Conservation (phyloP, 1,140 invertebrate genomes). For the Pseudomyrmex sp. region DNA sequence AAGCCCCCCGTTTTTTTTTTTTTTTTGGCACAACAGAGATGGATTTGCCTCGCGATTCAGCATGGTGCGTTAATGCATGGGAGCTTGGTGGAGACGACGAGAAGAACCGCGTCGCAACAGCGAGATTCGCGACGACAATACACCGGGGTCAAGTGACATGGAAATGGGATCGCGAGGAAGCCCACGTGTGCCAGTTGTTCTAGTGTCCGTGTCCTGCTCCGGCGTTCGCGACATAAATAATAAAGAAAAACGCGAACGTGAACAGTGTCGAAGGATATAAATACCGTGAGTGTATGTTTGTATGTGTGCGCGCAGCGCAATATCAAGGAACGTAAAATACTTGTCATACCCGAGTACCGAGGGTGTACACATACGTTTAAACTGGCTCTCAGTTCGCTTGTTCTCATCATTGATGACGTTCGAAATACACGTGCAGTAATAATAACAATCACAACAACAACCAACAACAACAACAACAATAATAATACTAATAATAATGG, state of each 20-base stretch:
- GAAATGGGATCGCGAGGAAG: conserved; percentile 34
- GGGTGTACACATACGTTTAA: neutral
- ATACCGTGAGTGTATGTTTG: neutral
- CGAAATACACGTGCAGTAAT: neutral
- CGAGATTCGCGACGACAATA: conserved; percentile 3
- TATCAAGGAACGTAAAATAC: neutral
- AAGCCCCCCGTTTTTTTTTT: too few relatives aligned
- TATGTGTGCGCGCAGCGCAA: neutral
- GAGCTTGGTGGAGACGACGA: conserved; percentile 2
- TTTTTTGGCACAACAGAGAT: neutral
- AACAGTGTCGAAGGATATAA: neutral
- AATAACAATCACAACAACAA: neutral
- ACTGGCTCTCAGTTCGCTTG: neutral
- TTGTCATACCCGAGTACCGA: neutral
- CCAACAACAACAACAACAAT: neutral
- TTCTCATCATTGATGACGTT: neutral
- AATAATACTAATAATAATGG: conserved; percentile 86
- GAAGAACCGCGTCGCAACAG: neutral
- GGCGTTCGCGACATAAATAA: conserved; percentile 38
- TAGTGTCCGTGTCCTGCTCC: conserved; percentile 9
- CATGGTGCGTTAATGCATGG: neutral
- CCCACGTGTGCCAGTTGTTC: conserved; percentile 41
- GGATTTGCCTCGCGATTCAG: neutral
- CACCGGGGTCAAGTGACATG: conserved; percentile 26
- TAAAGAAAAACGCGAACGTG: neutral